phyloP scores from a whole-genome alignment of 2,888 invertebrate genomes.

The Coleophora flavipennella region DNA sequence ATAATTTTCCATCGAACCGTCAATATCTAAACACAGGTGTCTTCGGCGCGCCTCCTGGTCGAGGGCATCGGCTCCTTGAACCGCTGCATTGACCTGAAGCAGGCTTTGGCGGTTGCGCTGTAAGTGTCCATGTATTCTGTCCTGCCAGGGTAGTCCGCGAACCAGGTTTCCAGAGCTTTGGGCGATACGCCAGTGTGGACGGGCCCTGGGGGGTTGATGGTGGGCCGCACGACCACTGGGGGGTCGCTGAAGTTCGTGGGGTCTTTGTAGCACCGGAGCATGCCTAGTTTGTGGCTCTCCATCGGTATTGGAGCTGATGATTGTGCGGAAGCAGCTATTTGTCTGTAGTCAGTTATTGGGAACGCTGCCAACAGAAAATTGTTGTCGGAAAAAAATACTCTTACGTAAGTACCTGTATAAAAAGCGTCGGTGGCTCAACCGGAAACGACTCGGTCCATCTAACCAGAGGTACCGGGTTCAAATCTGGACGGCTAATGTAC shows the following conservation, averaged over 20 bases:
- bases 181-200: slow-evolving; percentile 59
- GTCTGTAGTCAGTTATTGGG: slow-evolving; percentile 66
- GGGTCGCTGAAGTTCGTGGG: slow-evolving; percentile 71
- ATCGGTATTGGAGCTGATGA: slow-evolving; percentile 73
- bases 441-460: too few species aligned
- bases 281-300: slow-evolving; percentile 67
- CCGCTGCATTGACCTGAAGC: slow-evolving; percentile 74
- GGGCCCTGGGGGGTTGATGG: slow-evolving; percentile 62
- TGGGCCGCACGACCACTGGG: slow-evolving; percentile 67
- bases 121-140: slow-evolving; percentile 76
- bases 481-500: too few species aligned
- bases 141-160: slow-evolving; percentile 68
- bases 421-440: too few species aligned
- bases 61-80: slow-evolving; percentile 76
- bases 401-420: too few species aligned
- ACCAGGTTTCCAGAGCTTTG: slow-evolving; percentile 64
- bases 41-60: slow-evolving; percentile 72
- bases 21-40: slow-evolving; percentile 51
- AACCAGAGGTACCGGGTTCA: too few species aligned
- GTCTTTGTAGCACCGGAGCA: slow-evolving; percentile 74
- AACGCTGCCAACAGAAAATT: slow-evolving; percentile 39
- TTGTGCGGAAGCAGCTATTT: slow-evolving; percentile 74
- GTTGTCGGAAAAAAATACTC: too few species aligned
- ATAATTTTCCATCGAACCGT: too few species aligned
- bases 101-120: slow-evolving; percentile 72